Conservation (phyloP, 2,113 vertebrate species). For the Psittacula cyanocephala region DNA sequence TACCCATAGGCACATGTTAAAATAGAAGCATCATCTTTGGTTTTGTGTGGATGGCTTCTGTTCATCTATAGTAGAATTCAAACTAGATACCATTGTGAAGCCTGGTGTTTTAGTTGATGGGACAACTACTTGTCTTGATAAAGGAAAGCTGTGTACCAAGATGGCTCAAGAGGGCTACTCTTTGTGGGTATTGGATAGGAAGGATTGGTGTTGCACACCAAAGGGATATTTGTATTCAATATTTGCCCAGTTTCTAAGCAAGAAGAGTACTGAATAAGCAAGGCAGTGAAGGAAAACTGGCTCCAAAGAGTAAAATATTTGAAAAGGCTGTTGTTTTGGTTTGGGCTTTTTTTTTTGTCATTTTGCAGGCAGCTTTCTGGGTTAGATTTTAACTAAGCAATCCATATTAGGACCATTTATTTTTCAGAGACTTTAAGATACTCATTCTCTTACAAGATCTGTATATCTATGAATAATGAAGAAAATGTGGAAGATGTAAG, state of each 20-base stretch:
- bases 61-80: background rate
- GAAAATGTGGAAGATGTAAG: background rate
- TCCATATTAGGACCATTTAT: background rate
- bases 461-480: background rate
- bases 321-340: background rate
- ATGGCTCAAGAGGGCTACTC: background rate
- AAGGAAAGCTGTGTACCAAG: background rate
- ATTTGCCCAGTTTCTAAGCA: background rate
- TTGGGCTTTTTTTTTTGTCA: background rate
- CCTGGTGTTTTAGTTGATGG: background rate
- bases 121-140: background rate
- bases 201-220: background rate
- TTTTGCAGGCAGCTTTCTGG: background rate
- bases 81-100: rapidly evolving
- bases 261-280: background rate
- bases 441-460: background rate
- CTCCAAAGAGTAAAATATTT: background rate
- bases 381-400: background rate
- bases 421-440: background rate
- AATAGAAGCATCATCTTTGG: background rate
- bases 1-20: background rate
- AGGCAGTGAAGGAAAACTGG: background rate
- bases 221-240: background rate
- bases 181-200: background rate
- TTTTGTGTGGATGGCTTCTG: background rate